phyloP scores from a whole-genome alignment of 2,113 vertebrate genomes.

The Cyanoderma ruficeps region DNA sequence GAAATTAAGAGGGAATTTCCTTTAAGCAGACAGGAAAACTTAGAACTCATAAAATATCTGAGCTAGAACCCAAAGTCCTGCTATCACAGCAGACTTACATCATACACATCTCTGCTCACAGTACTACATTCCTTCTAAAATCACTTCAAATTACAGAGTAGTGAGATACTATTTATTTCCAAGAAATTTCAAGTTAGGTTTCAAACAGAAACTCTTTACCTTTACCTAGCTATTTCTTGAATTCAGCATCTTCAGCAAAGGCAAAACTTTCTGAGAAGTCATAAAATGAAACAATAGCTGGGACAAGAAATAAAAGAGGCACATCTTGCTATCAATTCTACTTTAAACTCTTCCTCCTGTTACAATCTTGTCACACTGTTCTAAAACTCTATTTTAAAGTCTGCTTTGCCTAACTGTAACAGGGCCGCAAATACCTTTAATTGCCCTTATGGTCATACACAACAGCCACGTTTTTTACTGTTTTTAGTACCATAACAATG shows the following conservation, averaged over 20 bases:
- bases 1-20: not conserved
- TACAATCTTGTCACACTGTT: not conserved
- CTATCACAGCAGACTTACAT: not conserved
- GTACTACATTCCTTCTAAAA: not conserved
- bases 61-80: not conserved
- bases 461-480: not conserved
- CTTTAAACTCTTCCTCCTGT: not conserved
- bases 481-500: not conserved
- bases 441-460: not conserved
- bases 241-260: not conserved
- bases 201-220: not conserved
- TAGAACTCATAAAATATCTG: not conserved
- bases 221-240: not conserved
- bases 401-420: not conserved
- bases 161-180: not conserved
- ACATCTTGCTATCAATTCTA: not conserved
- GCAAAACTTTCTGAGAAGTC: not conserved
- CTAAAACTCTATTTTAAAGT: not conserved
- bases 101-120: not conserved
- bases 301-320: not conserved
- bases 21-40: not conserved
- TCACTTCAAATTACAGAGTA: not conserved
- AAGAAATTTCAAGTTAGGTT: not conserved
- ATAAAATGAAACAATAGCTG: not conserved
- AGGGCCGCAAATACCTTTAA: not conserved